Conservation (phyloP, 1,140 invertebrate genomes). For the Eumeta japonica region DNA sequence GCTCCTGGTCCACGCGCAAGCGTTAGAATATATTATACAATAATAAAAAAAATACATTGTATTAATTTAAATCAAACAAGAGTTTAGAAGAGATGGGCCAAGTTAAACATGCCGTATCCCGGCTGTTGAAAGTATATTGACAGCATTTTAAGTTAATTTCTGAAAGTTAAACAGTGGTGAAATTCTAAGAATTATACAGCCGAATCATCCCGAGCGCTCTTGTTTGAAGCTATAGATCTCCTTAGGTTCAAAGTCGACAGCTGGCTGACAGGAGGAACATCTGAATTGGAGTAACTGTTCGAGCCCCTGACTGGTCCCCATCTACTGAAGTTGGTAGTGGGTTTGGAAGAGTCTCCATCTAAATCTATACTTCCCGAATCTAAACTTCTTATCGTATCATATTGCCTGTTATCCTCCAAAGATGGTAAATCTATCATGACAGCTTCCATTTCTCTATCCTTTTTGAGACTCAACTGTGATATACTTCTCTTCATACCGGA, state of each 20-base stretch:
- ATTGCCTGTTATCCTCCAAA: constrained; percentile 19
- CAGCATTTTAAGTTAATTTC: too few relatives aligned
- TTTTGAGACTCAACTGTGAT: constrained; percentile 40
- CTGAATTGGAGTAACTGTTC: constrained; percentile 34
- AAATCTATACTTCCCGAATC: constrained; percentile 15
- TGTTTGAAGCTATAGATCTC: constrained; percentile 13
- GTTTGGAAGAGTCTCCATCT: constrained; percentile 12
- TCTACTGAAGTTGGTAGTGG: constrained; percentile 29
- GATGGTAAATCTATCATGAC: constrained; percentile 44
- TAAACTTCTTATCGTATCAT: constrained; percentile 26
- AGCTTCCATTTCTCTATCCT: constrained; percentile 37
- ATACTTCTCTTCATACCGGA: constrained; percentile 29
- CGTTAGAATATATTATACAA: too few relatives aligned
- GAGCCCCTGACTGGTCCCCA: constrained; percentile 41
- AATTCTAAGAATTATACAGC: constrained; percentile 19
- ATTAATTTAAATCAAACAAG: too few relatives aligned
- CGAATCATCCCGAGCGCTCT: constrained; percentile 25
- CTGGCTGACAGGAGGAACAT: constrained; percentile 33
- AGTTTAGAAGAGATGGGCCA: too few relatives aligned
- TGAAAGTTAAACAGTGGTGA: too few relatives aligned
- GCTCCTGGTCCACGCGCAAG: too few relatives aligned
- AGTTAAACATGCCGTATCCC: too few relatives aligned
- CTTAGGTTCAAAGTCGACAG: constrained; percentile 41
- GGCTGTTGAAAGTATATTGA: too few relatives aligned
- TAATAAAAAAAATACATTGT: too few relatives aligned